Evolutionary conservation across 2,113 vertebrate genomes (phyloP).

Genomic region (Ailuropoda melanoleuca): DNA sequence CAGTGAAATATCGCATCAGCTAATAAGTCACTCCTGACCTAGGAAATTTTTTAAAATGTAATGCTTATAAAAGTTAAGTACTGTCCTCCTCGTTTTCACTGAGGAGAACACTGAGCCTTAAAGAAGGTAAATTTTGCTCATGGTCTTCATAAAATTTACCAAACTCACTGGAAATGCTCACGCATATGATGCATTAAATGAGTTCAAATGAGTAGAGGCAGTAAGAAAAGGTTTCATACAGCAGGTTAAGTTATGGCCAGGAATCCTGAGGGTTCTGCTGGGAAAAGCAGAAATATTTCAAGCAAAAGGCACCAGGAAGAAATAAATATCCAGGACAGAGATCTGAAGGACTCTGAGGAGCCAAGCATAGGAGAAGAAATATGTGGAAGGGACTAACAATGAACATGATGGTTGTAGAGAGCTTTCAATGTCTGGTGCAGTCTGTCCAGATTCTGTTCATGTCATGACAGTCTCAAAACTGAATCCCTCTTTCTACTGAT

Average conservation of each 20-base stretch:
- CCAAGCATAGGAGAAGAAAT: neutral
- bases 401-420: neutral
- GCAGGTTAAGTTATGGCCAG: neutral
- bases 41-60: neutral
- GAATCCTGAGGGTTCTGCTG: neutral
- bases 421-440: neutral
- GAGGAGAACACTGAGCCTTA: neutral
- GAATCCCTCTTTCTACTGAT: neutral
- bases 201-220: neutral
- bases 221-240: neutral
- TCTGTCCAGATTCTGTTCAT: neutral
- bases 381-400: neutral
- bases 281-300: neutral
- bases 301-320: neutral
- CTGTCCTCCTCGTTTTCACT: neutral
- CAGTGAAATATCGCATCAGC: neutral
- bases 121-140: neutral
- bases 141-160: neutral
- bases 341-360: neutral
- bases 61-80: neutral
- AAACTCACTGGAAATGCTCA: neutral
- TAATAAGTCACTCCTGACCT: neutral
- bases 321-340: neutral
- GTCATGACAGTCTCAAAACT: neutral
- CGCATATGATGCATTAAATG: neutral